These are phyloP conservation scores for Cyanocitta stelleri DNA, from an alignment of 2,113 vertebrate genomes.

Conservation along the genomic window DNA sequence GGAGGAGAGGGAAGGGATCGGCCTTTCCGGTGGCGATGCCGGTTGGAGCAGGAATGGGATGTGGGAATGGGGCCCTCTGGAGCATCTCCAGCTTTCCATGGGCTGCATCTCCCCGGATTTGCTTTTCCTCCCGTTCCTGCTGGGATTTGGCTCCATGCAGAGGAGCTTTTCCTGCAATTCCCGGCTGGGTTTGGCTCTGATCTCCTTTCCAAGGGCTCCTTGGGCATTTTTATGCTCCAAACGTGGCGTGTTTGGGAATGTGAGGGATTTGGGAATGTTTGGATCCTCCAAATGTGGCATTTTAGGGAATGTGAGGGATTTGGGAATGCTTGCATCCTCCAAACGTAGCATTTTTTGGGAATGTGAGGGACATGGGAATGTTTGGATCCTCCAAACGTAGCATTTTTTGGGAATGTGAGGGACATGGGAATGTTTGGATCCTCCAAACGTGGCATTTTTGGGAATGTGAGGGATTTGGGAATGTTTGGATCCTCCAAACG, in stretches of 20 bases:
- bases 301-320: too few species aligned
- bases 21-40: accelerated
- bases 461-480: accelerated
- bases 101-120: accelerated
- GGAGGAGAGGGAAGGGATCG: neutral
- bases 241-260: accelerated
- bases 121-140: accelerated
- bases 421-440: neutral
- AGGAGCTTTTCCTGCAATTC: too few species aligned
- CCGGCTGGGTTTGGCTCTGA: too few species aligned
- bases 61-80: accelerated
- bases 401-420: neutral
- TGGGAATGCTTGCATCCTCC: too few species aligned
- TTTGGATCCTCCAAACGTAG: accelerated
- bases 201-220: too few species aligned
- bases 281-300: accelerated
- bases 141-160: neutral
- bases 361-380: accelerated
- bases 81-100: accelerated
- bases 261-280: too few species aligned
- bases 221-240: neutral
- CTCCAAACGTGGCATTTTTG: accelerated
- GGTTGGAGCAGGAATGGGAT: neutral
- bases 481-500: neutral
- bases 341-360: accelerated